Percentiles rank a stretch among this genome's conserved stretches.
Conservation (phyloP, 2,113 vertebrate genomes). For the Nannobrachium achirus region DNA sequence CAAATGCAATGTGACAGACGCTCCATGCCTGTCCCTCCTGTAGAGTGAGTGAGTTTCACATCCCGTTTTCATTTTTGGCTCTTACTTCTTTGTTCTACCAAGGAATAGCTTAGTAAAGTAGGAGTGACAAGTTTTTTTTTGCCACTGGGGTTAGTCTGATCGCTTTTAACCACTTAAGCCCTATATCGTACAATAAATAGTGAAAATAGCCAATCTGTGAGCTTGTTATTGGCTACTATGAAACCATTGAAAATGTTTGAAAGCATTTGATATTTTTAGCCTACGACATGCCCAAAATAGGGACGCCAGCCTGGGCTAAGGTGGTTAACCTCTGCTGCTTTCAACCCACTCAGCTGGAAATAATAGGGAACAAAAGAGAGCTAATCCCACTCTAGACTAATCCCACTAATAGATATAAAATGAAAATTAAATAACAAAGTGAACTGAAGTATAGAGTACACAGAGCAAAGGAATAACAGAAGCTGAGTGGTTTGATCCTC, state of each 20-base stretch:
- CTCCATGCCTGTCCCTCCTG: neutral
- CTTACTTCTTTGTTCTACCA: conserved; percentile 2
- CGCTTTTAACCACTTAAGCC: neutral
- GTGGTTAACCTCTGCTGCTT: neutral
- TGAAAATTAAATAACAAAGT: no score
- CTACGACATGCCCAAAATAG: no score
- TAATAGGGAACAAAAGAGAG: neutral
- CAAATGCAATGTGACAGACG: conserved; percentile 18
- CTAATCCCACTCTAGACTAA: neutral
- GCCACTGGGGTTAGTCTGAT: conserved; percentile 25
- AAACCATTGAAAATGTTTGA: no score
- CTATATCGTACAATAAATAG: neutral
- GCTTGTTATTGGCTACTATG: no score
- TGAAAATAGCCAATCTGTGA: no score
- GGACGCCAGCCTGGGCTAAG: no score
- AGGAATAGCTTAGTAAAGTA: conserved; percentile 27
- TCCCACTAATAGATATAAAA: neutral
- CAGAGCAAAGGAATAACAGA: no score
- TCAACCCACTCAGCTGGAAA: neutral
- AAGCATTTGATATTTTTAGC: no score
- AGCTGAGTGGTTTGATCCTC: no score
- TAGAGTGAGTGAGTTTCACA: conserved; percentile 14
- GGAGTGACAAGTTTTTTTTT: conserved; percentile 50
- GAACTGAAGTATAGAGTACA: no score
- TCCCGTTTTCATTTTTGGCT: conserved; percentile 21